These are phyloP conservation scores for Apostichopus californicus DNA, from an alignment of 35 echinoderm and acorn worm species.

Conservation along the genomic window DNA sequence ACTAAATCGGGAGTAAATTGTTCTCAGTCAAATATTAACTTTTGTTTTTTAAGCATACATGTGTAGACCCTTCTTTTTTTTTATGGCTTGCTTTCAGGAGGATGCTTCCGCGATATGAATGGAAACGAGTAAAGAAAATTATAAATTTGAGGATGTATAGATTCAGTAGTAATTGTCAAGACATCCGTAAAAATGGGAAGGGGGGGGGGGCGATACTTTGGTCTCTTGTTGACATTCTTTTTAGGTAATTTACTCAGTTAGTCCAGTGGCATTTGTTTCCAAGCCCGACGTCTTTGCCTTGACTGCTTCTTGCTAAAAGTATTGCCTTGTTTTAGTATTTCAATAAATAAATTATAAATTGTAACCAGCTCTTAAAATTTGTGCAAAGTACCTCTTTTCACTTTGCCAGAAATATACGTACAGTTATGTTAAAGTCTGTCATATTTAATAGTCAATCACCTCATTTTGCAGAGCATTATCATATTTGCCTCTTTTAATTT, in stretches of 20 bases:
- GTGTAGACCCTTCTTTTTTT: not conserved
- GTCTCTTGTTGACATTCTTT: not conserved
- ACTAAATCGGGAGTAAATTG: constrained; percentile 7
- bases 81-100: not conserved
- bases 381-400: too few relatives aligned
- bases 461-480: too few relatives aligned
- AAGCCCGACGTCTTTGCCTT: not conserved
- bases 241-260: not conserved
- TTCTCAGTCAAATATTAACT: constrained; percentile 15
- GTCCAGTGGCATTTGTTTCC: not conserved
- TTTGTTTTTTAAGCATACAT: not conserved
- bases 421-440: too few relatives aligned
- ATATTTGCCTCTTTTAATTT: too few relatives aligned
- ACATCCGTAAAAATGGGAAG: not conserved
- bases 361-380: not conserved
- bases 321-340: not conserved
- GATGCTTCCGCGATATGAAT: not conserved
- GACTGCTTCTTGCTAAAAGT: not conserved
- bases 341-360: not conserved
- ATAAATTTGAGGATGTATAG: not conserved
- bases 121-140: not conserved
- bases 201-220: not conserved
- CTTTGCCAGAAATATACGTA: too few relatives aligned
- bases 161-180: not conserved
- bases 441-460: too few relatives aligned